Conservation (phyloP, 2,113 vertebrate genomes). For the Zosterops pallidus region DNA sequence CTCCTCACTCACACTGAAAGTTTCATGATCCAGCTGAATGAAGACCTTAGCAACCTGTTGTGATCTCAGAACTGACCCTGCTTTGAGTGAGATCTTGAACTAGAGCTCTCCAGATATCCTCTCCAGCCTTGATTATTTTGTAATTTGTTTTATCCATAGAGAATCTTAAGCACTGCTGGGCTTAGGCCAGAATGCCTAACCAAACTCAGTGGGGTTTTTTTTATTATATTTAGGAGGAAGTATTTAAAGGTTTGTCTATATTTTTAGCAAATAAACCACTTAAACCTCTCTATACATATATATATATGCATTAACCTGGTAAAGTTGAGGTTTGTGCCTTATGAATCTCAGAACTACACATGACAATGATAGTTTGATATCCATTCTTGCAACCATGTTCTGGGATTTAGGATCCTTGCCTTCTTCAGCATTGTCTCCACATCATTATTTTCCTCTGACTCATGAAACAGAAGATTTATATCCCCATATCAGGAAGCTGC, state of each 20-base stretch:
- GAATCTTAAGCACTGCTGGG: not conserved
- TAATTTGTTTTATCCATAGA: not conserved
- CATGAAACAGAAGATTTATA: not conserved
- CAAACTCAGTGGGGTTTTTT: not conserved
- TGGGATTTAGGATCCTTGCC: not conserved
- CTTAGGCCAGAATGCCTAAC: not conserved
- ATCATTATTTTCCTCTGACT: not conserved
- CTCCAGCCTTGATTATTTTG: not conserved
- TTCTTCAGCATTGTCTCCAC: not conserved
- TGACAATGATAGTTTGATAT: not conserved
- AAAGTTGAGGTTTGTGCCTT: not conserved
- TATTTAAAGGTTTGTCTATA: not conserved
- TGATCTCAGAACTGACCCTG: not conserved
- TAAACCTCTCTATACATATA: not conserved
- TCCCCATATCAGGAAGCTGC: not conserved
- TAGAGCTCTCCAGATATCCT: not conserved
- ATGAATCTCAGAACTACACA: not conserved
- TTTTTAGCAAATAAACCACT: not conserved
- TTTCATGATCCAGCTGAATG: not conserved
- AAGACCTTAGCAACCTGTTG: not conserved
- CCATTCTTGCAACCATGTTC: not conserved
- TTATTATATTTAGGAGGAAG: not conserved
- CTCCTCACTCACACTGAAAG: not conserved
- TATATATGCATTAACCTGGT: not conserved
- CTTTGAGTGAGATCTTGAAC: not conserved